Conservation (phyloP, 2,797 vertebrate species). For the Hydrocynus forskahlii region DNA sequence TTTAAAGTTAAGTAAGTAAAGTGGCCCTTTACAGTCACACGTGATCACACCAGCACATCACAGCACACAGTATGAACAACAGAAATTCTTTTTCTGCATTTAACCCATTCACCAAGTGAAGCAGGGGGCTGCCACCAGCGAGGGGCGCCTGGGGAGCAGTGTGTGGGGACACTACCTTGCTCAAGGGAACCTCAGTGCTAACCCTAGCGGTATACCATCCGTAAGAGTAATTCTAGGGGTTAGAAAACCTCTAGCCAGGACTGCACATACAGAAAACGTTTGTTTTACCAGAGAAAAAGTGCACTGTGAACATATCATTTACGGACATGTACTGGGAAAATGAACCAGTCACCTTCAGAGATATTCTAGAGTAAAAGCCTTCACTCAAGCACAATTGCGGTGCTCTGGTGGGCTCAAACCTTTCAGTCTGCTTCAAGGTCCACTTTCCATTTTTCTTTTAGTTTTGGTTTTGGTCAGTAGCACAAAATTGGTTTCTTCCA, state of each 20-base stretch:
- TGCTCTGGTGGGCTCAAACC: not conserved
- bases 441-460: not conserved
- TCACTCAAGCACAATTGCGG: not conserved
- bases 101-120: too few species aligned
- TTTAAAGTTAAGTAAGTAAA: too few species aligned
- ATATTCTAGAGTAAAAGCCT: not conserved
- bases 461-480: not conserved
- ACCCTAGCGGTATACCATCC: not conserved
- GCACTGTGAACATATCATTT: not conserved
- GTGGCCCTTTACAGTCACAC: too few species aligned
- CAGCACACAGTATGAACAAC: too few species aligned
- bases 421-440: not conserved
- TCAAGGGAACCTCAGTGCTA: too few species aligned
- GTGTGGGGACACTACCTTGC: too few species aligned
- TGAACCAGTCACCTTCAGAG: not conserved
- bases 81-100: too few species aligned
- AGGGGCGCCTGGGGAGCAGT: too few species aligned
- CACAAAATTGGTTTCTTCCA: not conserved
- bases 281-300: not conserved
- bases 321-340: not conserved
- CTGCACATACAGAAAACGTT: not conserved
- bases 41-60: too few species aligned
- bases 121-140: too few species aligned
- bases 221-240: not conserved
- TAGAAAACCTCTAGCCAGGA: not conserved